A percentile compares a stretch with the other conserved stretches of the same genome.
These are phyloP conservation scores for Meloidogyne floridensis DNA, from an alignment of 1,140 invertebrate species.

Conservation along the genomic window DNA sequence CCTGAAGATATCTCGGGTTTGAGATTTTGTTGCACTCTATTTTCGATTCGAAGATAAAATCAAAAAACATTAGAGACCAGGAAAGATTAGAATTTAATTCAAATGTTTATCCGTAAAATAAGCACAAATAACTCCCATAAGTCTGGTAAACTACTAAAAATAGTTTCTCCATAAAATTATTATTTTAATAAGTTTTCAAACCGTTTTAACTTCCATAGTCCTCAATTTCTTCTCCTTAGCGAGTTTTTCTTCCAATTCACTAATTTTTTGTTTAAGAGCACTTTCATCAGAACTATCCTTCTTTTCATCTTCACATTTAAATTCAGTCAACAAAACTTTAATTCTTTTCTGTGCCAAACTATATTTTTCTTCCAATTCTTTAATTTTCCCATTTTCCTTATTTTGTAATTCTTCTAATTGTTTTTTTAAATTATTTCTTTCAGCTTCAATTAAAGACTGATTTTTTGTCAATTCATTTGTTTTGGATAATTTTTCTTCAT, in stretches of 20 bases:
- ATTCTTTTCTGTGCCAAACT: neutral
- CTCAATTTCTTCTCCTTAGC: neutral
- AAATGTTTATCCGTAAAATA: too few species aligned
- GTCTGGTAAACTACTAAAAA: too few species aligned
- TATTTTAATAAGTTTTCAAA: neutral
- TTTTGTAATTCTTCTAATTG: conserved; percentile 1
- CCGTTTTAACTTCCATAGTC: neutral
- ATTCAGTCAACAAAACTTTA: neutral
- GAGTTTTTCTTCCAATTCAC: neutral
- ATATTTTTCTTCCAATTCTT: neutral
- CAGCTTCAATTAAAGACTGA: neutral
- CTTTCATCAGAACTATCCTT: neutral
- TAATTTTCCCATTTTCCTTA: neutral
- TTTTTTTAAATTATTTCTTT: conserved; percentile 14
- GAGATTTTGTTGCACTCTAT: too few species aligned
- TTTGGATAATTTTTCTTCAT: neutral
- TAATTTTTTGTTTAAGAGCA: neutral
- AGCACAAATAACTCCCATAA: too few species aligned
- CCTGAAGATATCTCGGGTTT: too few species aligned
- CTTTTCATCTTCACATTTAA: neutral
- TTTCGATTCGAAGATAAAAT: too few species aligned
- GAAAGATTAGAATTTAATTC: too few species aligned
- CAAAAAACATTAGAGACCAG: too few species aligned
- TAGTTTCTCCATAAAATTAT: neutral
- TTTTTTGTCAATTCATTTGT: neutral